Evolutionary conservation across 2,113 vertebrate species (phyloP), one percentile per base, ranked within the genome.

Genomic region (Astur gentilis): DNA sequence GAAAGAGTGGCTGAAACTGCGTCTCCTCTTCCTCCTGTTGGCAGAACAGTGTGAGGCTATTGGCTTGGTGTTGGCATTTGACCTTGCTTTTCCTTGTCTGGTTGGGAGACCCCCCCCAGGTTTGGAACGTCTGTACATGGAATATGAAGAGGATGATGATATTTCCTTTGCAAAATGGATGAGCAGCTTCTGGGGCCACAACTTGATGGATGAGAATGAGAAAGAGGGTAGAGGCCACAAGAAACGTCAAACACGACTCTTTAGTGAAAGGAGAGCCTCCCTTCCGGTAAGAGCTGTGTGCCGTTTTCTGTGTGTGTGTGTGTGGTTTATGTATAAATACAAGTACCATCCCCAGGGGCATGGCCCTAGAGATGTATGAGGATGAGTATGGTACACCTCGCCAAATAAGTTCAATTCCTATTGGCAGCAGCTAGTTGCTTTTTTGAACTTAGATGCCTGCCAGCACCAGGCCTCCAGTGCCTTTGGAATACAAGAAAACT

Each of bases 131-230:
- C 93, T 99, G 89, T 94, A 89, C 93, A 98, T 98, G 98, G 99
- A 99, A 98, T 98, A 99, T 96, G 99, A 99, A 11, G 99, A 99
- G 20, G 97, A 98, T 67, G 99, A 99, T 61, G 99, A 99, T 83
- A 98, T 99, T 14, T 99, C 98, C 95, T 99, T 99, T 98, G 99
- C 99, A 86, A 99, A 99, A 92, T 99, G 99, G 99, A 99, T 99
- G 99, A 99, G 99, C 95, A 99, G 99, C 89, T 99, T 99, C 97
- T 99, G 99, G 99, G 99, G 99, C 55, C 99, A 99, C 78, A 98
- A 97, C 55, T 97, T 98, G 67, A 97, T 98, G 0, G 95, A 98
- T 10, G 98, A 98, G 60, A 94, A 95, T 16, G 92, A 98, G 88
- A 98, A 98, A 83, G 98, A 98, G 21, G 93, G 97, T 49, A 98